A percentile compares a stretch with the other conserved stretches of the same genome.
Conservation (phyloP, 1,140 invertebrate species). For the Tetragonula clypearis region DNA sequence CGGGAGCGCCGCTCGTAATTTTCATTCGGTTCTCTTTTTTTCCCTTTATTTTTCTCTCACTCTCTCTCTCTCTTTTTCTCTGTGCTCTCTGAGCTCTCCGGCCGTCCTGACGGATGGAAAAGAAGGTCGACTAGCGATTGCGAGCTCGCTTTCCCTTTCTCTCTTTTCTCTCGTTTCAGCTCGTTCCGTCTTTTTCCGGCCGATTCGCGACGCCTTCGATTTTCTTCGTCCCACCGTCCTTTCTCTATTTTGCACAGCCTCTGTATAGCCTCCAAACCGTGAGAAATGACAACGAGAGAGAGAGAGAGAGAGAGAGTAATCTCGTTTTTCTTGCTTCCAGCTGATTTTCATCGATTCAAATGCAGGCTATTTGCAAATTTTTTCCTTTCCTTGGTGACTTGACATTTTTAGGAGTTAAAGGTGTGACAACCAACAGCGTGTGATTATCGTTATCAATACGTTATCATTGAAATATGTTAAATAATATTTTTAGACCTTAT, state of each 20-base stretch:
- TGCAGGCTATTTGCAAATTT: too few species aligned
- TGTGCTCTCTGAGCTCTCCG: not conserved
- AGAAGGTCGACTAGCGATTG: constrained; percentile 41
- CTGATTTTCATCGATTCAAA: not conserved
- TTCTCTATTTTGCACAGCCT: constrained; percentile 32
- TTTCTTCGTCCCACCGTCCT: not conserved
- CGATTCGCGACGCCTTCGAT: not conserved
- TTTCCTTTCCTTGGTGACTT: too few species aligned
- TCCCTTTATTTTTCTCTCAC: not conserved
- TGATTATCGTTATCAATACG: too few species aligned
- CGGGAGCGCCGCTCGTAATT: constrained; percentile 2
- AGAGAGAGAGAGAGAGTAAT: not conserved
- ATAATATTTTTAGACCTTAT: not conserved
- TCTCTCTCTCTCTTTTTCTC: not conserved
- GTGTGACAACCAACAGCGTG: too few species aligned
- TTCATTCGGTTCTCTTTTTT: constrained; percentile 7
- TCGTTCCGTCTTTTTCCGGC: not conserved
- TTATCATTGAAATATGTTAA: too few species aligned
- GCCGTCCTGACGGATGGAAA: constrained; percentile 13
- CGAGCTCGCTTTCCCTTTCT: constrained; percentile 47
- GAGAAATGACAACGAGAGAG: constrained; percentile 47
- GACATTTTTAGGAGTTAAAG: too few species aligned
- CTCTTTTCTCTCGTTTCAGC: not conserved
- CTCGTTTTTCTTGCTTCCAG: not conserved
- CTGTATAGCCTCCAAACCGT: constrained; percentile 46